Evolutionary conservation across 2,113 vertebrate genomes (phyloP), one percentile per base, ranked within the genome.

Genomic region (Microtus pennsylvanicus): DNA sequence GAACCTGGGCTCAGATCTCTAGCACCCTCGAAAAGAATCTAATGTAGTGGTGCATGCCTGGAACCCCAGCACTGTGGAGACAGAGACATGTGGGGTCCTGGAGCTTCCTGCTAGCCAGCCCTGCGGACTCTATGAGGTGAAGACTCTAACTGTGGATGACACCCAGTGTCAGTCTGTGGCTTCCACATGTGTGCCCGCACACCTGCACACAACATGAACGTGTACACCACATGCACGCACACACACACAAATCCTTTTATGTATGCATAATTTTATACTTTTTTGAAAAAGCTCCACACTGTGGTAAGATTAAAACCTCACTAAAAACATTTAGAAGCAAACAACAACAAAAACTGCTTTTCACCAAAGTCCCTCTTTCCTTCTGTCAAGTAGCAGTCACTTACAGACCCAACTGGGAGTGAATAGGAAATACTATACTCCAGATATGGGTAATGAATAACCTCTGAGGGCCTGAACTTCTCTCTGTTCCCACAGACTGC

Each of bases 401-500:
- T 97, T 96, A 95, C 21, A 91, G 96, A 85, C 42, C 65, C 4
- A 24, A 76, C 74, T 81, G 30, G 76, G 96, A 93, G 83, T 80
- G 42, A 95, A 87, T 96, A 89, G 91, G 94, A 96, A 98, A 92
- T 52, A 42, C 92, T 95, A 21, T 89, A 91, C 94, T 97, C 87
- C 93, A 96, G 95, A 70, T 83, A 67, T 38, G n/a, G 65, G 65
- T 94, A 83, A 96, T 95, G 96, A 96, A 97, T 97, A 96, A 94
- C 72, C 87, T 96, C 91, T 96, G 97, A 97, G 96, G 97, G 70
- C 93, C 94, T 96, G 97, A 90, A 92, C 95, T 88, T 86, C 89
- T 75, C 94, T 88, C 50, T 0, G 45, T 97, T 98, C 98, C 98
- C 98, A 98, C 96, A 96, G 94, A 94, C 94, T 92, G 52, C 63